phyloP scores from a whole-genome alignment of 1,140 invertebrate species.

The Zaprionus tsacasi region DNA sequence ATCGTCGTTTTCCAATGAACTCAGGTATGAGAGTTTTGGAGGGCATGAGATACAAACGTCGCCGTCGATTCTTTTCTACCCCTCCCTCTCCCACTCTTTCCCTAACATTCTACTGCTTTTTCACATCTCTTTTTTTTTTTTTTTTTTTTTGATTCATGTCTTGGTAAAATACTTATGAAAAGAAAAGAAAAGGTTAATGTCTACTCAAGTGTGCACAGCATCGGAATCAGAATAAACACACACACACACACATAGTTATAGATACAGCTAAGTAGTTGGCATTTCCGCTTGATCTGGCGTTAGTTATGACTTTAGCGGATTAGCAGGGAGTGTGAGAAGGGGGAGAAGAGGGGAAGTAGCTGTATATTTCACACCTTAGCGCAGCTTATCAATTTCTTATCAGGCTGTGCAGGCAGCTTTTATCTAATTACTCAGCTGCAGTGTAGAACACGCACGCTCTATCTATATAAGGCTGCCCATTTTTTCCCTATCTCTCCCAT shows the following conservation, averaged over 20 bases:
- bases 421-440: constrained; percentile 47
- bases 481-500: background rate
- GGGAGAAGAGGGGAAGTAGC: background rate
- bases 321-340: constrained; percentile 29
- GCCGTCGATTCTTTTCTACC: constrained; percentile 53
- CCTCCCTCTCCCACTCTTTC: background rate
- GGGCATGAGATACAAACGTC: constrained; percentile 69
- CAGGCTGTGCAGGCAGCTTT: constrained; percentile 7
- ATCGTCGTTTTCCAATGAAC: constrained; percentile 80
- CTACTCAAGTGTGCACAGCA: constrained; percentile 79
- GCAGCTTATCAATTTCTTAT: constrained; percentile 10
- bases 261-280: constrained; percentile 45
- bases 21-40: constrained; percentile 46
- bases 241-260: constrained; percentile 33
- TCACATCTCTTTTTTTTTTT: constrained; percentile 26
- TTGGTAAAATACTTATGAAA: constrained; percentile 59
- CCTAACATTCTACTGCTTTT: constrained; percentile 19
- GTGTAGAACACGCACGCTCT: constrained; percentile 9
- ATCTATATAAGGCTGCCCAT: background rate
- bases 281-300: constrained; percentile 68
- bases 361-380: background rate
- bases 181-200: constrained; percentile 78
- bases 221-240: constrained; percentile 48
- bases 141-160: constrained; percentile 74
- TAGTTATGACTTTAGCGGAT: constrained; percentile 44